Evolutionary conservation across 2,888 invertebrate species (phyloP), one percentile per base, ranked within the genome.

Genomic region (Eupithecia pulchellata): DNA sequence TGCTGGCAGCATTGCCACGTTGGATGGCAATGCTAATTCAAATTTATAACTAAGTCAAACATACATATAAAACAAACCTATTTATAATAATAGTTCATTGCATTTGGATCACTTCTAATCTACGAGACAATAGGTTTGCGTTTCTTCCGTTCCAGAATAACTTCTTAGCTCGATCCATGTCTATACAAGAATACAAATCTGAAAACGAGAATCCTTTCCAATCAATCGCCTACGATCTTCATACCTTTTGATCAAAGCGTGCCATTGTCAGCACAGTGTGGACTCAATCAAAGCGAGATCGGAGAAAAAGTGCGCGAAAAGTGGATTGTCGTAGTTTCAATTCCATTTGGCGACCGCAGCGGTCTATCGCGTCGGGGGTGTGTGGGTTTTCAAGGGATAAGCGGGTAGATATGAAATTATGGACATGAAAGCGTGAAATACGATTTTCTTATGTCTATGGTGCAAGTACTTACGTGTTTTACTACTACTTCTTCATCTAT

Each of bases 311-410:
- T 82, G 79, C 75, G 78, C 77, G 82, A 83, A 88, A 90, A 90
- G 87, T 88, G 82, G 86, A 88, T 88, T 89, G 91, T 91, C 88
- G 90, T 90, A 82, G 90, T 87, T 92, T 89, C 92, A 91, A 92
- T 93, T 92, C 87, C 88, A 91, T 92, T 92, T 75, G 77, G 77
- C 78, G 82, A 80, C 82, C 82, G 81, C 81, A 36, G 34, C n/a
- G 32, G 8, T 60, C 20, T 14, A n/a, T 17, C 27, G 14, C 20
- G 30, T 17, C 27, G 14, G 57, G 29, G 57, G 20, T 52, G 52
- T 13, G 11, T 13, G 20, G 52, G 52, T 11, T 25, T 25, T n/a
- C n/a, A 52, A 25, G 52, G 52, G 52, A 13, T 25, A 25, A 52
- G 52, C 52, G 52, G 11, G 25, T 20, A 25, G 25, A 52, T 9